Percentiles rank a stretch among this genome's conserved stretches.
phyloP scores from a whole-genome alignment of 2,888 invertebrate species.

The Leptopterna dolabrata region DNA sequence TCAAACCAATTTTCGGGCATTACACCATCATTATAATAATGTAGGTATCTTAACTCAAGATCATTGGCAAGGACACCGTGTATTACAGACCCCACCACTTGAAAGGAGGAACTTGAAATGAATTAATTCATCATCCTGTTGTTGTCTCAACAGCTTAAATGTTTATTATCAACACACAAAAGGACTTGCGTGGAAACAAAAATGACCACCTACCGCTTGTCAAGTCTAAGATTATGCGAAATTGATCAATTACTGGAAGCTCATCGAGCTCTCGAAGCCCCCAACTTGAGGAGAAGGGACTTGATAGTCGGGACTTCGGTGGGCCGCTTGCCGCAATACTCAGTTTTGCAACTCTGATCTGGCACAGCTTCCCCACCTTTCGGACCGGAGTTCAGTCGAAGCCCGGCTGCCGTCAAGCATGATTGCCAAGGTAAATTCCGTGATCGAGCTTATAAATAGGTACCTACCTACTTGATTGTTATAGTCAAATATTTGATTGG shows the following conservation, averaged over 20 bases:
- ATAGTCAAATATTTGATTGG: neutral
- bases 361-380: slow-evolving; percentile 27
- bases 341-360: slow-evolving; percentile 44
- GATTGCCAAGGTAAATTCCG: slow-evolving; percentile 26
- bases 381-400: slow-evolving; percentile 15
- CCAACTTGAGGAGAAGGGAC: neutral
- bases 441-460: neutral
- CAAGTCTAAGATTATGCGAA: neutral
- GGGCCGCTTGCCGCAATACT: slow-evolving; percentile 27
- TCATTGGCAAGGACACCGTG: too few relatives aligned
- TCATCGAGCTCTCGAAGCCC: neutral
- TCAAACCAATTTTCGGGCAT: too few relatives aligned
- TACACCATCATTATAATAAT: too few relatives aligned
- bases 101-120: too few relatives aligned
- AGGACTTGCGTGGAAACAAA: neutral
- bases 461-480: slow-evolving; percentile 1
- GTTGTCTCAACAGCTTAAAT: too few relatives aligned
- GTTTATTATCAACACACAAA: too few relatives aligned
- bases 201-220: neutral
- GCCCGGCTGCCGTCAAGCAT: slow-evolving; percentile 46
- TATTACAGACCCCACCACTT: too few relatives aligned
- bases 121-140: too few relatives aligned
- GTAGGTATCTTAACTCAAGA: too few relatives aligned
- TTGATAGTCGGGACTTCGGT: neutral
- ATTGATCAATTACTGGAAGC: neutral